A percentile compares a stretch with the other conserved stretches of the same genome.
phyloP scores from a whole-genome alignment of 2,888 invertebrate species.

The Diaphora mendica region DNA sequence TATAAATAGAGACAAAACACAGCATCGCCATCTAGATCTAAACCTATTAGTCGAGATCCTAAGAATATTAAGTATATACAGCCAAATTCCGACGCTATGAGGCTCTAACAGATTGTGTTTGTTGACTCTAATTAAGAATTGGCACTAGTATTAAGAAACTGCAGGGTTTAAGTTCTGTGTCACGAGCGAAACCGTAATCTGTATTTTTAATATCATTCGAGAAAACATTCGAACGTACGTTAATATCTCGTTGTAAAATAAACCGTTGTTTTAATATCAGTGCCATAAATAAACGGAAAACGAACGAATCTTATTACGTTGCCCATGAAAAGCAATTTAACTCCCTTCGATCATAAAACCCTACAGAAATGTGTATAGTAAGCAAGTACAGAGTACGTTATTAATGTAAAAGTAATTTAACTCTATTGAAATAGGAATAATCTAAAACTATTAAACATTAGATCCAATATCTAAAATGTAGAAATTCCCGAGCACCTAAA shows the following conservation, averaged over 20 bases:
- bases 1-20: conserved; percentile 44
- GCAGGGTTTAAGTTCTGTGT: background rate
- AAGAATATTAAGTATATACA: conserved; percentile 39
- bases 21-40: conserved; percentile 38
- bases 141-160: background rate
- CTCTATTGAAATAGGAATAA: conserved; percentile 7
- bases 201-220: background rate
- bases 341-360: conserved; percentile 12
- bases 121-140: conserved; percentile 3
- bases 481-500: conserved; percentile 19
- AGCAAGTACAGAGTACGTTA: background rate
- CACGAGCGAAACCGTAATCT: background rate
- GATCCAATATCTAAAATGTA: conserved; percentile 14
- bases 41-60: conserved; percentile 35
- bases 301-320: conserved; percentile 12
- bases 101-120: conserved; percentile 6
- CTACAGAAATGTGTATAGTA: conserved; percentile 10
- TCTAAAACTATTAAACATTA: conserved; percentile 20
- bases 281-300: conserved; percentile 12
- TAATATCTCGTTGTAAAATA: background rate
- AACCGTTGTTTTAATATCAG: conserved; percentile 7
- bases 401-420: background rate
- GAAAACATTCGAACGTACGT: background rate
- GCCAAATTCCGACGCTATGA: conserved; percentile 19
- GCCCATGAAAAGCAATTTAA: conserved; percentile 20